Base-by-base conservation (phyloP, 2,113 vertebrate species). In the Acanthochromis polyacanthus region DNA sequence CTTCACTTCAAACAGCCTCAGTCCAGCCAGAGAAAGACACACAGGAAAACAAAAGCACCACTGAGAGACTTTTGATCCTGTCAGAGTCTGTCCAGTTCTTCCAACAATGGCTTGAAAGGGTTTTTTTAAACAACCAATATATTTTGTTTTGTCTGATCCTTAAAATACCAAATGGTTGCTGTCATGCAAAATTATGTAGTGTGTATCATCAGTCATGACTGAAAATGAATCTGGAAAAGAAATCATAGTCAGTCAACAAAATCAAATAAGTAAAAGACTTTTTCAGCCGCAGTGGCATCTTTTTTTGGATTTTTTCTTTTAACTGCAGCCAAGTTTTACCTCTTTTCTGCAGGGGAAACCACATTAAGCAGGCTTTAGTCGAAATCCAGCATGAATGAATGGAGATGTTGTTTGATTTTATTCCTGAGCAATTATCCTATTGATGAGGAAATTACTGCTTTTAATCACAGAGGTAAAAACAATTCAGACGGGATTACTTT, bases 1-100 rank as follows among this genome's bases (percentile, higher is more conserved):
- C 71, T 73, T 66, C 28, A 89, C 85, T 87, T 90, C 85, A 91
- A 88, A 90, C 69, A 63, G 48, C 36, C 28, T 2, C 25, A 25
- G 71, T 75, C 28, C 65, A 68, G 28, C 52, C 53, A 78, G 52
- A 79, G 51, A 79, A 59, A 76, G 62, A 79, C 63, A 75, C 32
- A 14, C 32, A 80, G 67, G 69, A 83, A 83, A 77, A 74, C 60
- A 61, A 71, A 66, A 70, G 71, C 38, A 17, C 11, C 53, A 32
- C 52, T 36, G 4, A 10, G 52, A 10, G 36, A 85, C 60, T n/a
- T 68, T 78, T 64, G 66, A 81, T 76, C 73, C 48, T 58, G 63
- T 68, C 60, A 60, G 17, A 28, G 38, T 79, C 63, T 65, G 38
- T 73, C 28, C 52, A 43, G 1, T 75, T 64, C 62, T 70, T 28